Evolutionary conservation across 2,113 vertebrate genomes (phyloP).

Genomic region (Fulica atra): DNA sequence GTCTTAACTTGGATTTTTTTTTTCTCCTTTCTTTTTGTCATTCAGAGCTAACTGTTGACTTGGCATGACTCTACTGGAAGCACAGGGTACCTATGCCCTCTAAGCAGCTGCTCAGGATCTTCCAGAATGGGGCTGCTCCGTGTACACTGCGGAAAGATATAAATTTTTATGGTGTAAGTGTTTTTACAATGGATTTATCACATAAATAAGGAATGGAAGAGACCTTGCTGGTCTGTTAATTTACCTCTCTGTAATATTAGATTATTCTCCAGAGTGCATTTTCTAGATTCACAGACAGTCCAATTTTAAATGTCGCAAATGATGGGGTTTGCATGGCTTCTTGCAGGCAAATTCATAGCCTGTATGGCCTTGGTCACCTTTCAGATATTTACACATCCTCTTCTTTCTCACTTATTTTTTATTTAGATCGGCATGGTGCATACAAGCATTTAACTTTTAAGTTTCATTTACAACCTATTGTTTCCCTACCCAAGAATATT

Average conservation of each 20-base stretch:
- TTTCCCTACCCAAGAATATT: neutral
- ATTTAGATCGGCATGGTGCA: neutral
- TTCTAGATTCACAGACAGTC: conserved; percentile 6
- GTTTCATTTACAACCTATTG: neutral
- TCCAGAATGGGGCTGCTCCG: neutral
- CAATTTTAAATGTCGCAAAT: neutral
- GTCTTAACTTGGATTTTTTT: neutral
- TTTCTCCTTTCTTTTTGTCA: neutral
- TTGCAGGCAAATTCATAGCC: neutral
- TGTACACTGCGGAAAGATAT: neutral
- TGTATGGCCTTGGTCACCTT: neutral
- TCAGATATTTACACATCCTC: neutral
- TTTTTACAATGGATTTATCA: conserved; percentile 37
- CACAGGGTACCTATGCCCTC: neutral
- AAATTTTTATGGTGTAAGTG: neutral
- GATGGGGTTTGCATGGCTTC: neutral
- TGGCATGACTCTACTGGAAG: neutral
- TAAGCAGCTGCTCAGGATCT: neutral
- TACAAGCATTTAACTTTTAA: neutral
- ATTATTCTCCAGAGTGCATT: conserved; percentile 23
- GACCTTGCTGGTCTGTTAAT: conserved; percentile 24
- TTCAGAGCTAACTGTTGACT: neutral
- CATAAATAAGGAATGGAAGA: conserved; percentile 13
- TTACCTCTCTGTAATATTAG: neutral
- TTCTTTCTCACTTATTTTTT: neutral